Percentiles rank a stretch among this genome's conserved stretches.
Conservation (phyloP, 2,888 invertebrate genomes). For the Synergus gifuensis region DNA sequence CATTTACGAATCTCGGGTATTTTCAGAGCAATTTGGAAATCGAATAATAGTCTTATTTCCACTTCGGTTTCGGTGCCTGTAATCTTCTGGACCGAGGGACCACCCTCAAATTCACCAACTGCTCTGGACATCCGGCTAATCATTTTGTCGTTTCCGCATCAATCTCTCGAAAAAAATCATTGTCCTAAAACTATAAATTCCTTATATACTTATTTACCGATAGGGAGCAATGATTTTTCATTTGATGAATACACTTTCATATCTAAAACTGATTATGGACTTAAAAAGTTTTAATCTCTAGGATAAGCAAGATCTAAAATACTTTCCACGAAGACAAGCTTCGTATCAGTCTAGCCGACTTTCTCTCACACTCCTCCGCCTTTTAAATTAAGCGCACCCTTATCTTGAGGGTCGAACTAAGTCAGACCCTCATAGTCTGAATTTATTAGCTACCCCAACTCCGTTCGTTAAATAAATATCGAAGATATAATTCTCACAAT, state of each 20-base stretch:
- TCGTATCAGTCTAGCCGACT: conserved; percentile 18
- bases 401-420: conserved; percentile 30
- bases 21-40: conserved; percentile 27
- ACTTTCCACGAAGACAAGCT: neutral
- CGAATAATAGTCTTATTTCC: conserved; percentile 36
- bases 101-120: conserved; percentile 34
- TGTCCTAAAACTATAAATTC: neutral
- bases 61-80: conserved; percentile 21
- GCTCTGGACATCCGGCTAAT: neutral
- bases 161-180: neutral
- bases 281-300: conserved; percentile 6
- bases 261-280: neutral
- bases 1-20: conserved; percentile 13
- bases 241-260: neutral
- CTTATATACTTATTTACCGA: neutral
- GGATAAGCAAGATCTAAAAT: neutral
- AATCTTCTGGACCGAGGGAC: conserved; percentile 22
- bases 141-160: neutral
- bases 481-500: conserved; percentile 19
- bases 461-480: conserved; percentile 22
- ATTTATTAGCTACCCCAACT: conserved; percentile 31
- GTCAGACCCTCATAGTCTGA: conserved; percentile 1
- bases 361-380: conserved; percentile 14
- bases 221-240: neutral
- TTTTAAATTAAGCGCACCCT: conserved; percentile 28